These are phyloP conservation scores for Sycophaga agraensis DNA, from an alignment of 1,140 invertebrate species.

Conservation along the genomic window DNA sequence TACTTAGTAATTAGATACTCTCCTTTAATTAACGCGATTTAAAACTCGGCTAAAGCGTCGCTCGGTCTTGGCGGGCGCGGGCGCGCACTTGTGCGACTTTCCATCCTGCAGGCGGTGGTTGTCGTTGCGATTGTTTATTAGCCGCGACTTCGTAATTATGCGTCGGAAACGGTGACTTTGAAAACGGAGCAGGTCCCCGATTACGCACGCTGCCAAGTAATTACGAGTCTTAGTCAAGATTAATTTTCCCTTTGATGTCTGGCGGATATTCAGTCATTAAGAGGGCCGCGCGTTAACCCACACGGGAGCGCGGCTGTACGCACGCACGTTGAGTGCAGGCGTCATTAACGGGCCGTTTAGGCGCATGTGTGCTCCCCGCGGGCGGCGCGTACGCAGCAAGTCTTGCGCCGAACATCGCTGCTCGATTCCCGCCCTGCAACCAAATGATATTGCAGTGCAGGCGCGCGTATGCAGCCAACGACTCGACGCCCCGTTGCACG, in stretches of 20 bases:
- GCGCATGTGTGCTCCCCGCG: neutral
- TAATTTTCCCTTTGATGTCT: slow-evolving; percentile 35
- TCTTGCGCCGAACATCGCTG: too few species aligned
- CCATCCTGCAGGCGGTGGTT: neutral
- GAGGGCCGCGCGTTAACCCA: slow-evolving; percentile 12
- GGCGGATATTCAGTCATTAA: slow-evolving; percentile 32
- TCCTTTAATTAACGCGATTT: neutral
- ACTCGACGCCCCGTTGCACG: too few species aligned
- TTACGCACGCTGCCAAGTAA: slow-evolving; percentile 30
- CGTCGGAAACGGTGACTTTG: neutral
- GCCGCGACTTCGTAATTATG: slow-evolving; percentile 4
- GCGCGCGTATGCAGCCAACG: too few species aligned
- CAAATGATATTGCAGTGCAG: too few species aligned
- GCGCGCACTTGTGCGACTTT: neutral
- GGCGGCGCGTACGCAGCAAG: too few species aligned
- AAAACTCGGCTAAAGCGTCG: neutral
- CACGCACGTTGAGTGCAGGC: slow-evolving; percentile 1
- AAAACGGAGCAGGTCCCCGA: neutral
- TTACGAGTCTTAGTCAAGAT: slow-evolving; percentile 35
- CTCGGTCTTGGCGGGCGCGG: neutral
- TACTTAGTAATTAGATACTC: neutral
- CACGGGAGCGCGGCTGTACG: too few species aligned
- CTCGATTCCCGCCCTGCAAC: too few species aligned
- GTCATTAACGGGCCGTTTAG: slow-evolving; percentile 29
- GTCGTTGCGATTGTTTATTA: slow-evolving; percentile 7